These are phyloP conservation scores for Drosophila watanabei DNA, from an alignment of 1,140 invertebrate species.

Conservation along the genomic window DNA sequence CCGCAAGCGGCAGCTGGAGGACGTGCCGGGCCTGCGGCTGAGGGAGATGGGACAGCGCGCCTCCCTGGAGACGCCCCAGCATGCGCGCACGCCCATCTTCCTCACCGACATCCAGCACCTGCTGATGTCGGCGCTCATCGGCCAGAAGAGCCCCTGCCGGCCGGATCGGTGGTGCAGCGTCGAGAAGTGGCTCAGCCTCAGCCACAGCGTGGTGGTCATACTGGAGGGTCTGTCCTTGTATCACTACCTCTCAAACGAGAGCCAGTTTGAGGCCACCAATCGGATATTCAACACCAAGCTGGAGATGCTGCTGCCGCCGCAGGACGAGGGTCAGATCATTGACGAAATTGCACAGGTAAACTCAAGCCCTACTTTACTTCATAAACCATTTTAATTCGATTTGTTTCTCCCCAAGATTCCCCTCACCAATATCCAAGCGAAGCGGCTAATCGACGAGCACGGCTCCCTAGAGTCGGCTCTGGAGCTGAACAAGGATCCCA, in stretches of 20 bases:
- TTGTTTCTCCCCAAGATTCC: slow-evolving; percentile 86
- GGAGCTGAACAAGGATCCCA: slow-evolving; percentile 88
- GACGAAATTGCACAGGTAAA: slow-evolving; percentile 90
- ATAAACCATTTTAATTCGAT: not conserved
- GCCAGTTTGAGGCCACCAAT: slow-evolving; percentile 87
- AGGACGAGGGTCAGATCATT: slow-evolving; percentile 90
- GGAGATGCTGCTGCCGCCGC: slow-evolving; percentile 91
- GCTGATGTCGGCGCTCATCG: slow-evolving; percentile 91
- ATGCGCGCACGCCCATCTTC: slow-evolving; percentile 91
- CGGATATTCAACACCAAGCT: slow-evolving; percentile 88
- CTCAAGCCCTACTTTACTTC: slow-evolving; percentile 53
- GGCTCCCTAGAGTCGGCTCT: slow-evolving; percentile 90
- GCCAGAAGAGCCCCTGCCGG: slow-evolving; percentile 89
- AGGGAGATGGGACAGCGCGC: slow-evolving; percentile 88
- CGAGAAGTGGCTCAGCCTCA: slow-evolving; percentile 90
- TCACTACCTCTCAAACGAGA: slow-evolving; percentile 90
- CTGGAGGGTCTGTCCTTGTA: slow-evolving; percentile 92
- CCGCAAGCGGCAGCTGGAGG: slow-evolving; percentile 86
- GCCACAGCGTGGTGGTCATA: slow-evolving; percentile 90
- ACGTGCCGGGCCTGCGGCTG: slow-evolving; percentile 87
- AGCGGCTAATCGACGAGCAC: slow-evolving; percentile 88
- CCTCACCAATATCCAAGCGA: slow-evolving; percentile 89
- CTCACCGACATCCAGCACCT: slow-evolving; percentile 94
- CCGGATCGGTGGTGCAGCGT: slow-evolving; percentile 93
- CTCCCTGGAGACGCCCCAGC: slow-evolving; percentile 86